These are phyloP conservation scores for Atrichornis clamosus DNA, from an alignment of 2,113 vertebrate species.

Conservation along the genomic window DNA sequence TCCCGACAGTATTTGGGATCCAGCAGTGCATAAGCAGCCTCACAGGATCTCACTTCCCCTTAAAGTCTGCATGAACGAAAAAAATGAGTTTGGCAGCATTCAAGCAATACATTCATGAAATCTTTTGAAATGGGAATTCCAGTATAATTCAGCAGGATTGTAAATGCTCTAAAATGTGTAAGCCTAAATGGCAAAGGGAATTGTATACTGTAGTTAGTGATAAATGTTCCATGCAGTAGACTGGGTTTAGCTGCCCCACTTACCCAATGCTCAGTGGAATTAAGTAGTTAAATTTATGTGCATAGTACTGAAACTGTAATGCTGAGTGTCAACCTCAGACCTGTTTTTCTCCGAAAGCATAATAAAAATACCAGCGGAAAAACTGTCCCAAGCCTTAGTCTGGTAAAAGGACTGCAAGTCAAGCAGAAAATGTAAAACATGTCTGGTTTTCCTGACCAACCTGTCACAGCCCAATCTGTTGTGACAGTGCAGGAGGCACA, in stretches of 20 bases:
- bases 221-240: conserved; percentile 21
- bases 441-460: neutral
- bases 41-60: neutral
- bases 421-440: conserved; percentile 36
- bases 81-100: neutral
- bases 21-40: neutral
- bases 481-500: neutral
- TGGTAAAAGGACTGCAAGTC: conserved; percentile 16
- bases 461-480: conserved; percentile 36
- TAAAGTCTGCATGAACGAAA: neutral
- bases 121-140: conserved; percentile 43
- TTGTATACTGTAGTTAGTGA: conserved; percentile 41
- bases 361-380: conserved; percentile 17
- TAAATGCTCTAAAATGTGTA: conserved; percentile 28
- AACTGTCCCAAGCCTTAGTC: neutral
- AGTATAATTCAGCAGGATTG: conserved; percentile 29
- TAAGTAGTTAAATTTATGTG: conserved; percentile 39
- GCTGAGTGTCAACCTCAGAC: neutral
- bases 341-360: conserved; percentile 21
- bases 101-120: neutral
- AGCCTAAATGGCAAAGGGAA: conserved; percentile 31
- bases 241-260: conserved; percentile 21
- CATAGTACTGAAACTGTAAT: neutral
- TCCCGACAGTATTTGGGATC: neutral
- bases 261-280: conserved; percentile 29